Evolutionary conservation across 2,113 vertebrate genomes (phyloP), one percentile per base, ranked within the genome.

Genomic region (Cyprinus carpio): DNA sequence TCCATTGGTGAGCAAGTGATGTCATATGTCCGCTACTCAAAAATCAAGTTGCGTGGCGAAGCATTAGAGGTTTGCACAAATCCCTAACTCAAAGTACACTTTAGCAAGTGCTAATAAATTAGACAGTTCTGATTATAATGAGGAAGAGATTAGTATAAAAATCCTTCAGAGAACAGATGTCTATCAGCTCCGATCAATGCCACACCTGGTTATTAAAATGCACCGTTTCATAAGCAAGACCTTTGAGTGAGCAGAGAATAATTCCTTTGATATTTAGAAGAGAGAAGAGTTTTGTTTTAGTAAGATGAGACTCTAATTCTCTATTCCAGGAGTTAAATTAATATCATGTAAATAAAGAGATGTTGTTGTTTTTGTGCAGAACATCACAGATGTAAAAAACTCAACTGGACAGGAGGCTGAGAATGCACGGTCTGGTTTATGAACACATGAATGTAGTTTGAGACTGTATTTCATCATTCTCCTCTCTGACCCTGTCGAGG

Each of bases 151-250:
- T 67, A 81, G 60, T 64, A 31, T 81, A 40, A 49, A 51, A 71
- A 43, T 51, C 43, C 29, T 69, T 82, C 10, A 71, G 64, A 54
- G 64, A 71, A 82, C 81, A 82, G 81, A 82, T 82, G 81, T 82
- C 46, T 82, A 71, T 71, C 46, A 65, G 81, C 62, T 82, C 71
- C 27, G 37, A 51, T 82, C 65, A 15, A 81, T 46, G 60, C 79
- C 58, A 81, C 79, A 81, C 79, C 79, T 81, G 81, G 65, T 82
- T 82, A 82, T 82, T 82, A 71, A 82, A 71, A 82, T 54, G 81
- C 81, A 71, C 71, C 27, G 46, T 82, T 82, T 71, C 81, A 82
- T 82, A 54, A 54, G 81, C 65, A 54, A 71, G 81, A 82, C 46
- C 43, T 82, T 69, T 71, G 81, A 82, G 81, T 16, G 65, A 69